Percentiles rank a stretch among this genome's conserved stretches.
phyloP scores from a whole-genome alignment of 2,888 invertebrate species.

The Pyrgus malvae region DNA sequence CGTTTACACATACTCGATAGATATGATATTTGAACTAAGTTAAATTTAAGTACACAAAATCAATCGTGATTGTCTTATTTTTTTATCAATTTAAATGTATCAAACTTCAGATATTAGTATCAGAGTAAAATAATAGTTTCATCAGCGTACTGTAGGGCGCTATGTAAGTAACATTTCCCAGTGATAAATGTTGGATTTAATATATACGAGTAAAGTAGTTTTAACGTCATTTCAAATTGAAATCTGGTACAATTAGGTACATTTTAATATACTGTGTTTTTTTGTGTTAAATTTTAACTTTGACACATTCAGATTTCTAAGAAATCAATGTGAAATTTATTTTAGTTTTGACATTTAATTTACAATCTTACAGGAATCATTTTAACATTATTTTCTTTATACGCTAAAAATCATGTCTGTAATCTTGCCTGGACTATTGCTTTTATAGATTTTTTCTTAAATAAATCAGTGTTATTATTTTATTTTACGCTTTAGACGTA shows the following conservation, averaged over 20 bases:
- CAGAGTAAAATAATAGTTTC: conserved; percentile 28
- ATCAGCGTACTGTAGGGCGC: conserved; percentile 32
- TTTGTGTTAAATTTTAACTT: conserved; percentile 33
- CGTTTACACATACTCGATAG: too few relatives aligned
- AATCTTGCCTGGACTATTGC: conserved; percentile 64
- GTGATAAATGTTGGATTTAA: conserved; percentile 34
- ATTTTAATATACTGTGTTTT: conserved; percentile 30
- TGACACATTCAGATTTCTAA: conserved; percentile 53
- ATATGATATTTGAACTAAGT: too few relatives aligned
- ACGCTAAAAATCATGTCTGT: conserved; percentile 54
- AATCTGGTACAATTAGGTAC: conserved; percentile 4
- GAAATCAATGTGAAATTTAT: conserved; percentile 48
- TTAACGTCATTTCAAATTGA: conserved; percentile 9
- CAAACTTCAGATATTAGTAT: too few relatives aligned
- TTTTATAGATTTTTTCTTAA: conserved; percentile 43
- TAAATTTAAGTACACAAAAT: too few relatives aligned
- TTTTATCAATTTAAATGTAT: not conserved
- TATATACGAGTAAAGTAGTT: not conserved
- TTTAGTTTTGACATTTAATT: conserved; percentile 1
- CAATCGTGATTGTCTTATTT: too few relatives aligned
- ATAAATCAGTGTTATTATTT: conserved; percentile 37
- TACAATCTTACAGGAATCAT: not conserved
- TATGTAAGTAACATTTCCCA: conserved; percentile 47
- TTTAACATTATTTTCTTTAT: conserved; percentile 38
- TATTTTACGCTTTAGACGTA: conserved; percentile 29